Evolutionary conservation across 1,140 invertebrate genomes (phyloP).

Genomic region (Amyelois transitella): DNA sequence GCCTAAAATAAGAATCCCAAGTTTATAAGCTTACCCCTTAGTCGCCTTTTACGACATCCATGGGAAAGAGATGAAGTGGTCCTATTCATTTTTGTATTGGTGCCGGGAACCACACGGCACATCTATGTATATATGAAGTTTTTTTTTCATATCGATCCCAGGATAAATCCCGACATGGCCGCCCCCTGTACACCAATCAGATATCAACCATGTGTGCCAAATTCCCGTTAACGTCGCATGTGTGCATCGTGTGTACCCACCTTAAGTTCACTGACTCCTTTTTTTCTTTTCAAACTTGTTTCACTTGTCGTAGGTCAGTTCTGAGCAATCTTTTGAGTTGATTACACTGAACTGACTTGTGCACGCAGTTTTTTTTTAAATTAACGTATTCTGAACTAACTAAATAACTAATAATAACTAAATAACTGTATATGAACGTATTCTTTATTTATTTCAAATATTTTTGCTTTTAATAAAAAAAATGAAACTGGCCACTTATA

Average conservation of each 20-base stretch:
- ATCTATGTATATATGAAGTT: too few relatives aligned
- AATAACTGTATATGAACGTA: too few relatives aligned
- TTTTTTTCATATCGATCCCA: background rate
- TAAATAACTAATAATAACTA: too few relatives aligned
- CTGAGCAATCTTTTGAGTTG: background rate
- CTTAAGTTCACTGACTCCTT: conserved; percentile 26
- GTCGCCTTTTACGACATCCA: too few relatives aligned
- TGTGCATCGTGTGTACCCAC: conserved; percentile 1
- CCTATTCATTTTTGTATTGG: too few relatives aligned
- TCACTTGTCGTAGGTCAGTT: conserved; percentile 14
- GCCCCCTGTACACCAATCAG: background rate
- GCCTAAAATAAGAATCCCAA: too few relatives aligned
- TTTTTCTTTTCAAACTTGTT: conserved; percentile 31
- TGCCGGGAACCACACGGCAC: too few relatives aligned
- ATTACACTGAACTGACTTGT: background rate
- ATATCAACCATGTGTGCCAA: conserved; percentile 7
- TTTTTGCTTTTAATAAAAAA: too few relatives aligned
- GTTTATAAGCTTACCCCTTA: too few relatives aligned
- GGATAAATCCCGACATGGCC: background rate
- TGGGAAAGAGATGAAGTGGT: too few relatives aligned
- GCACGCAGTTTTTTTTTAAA: background rate
- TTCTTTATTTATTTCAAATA: too few relatives aligned
- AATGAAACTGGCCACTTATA: too few relatives aligned
- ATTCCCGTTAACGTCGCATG: conserved; percentile 18
- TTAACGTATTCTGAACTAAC: background rate